Conservation (phyloP, 2,888 invertebrate species). For the Agrochola lota region DNA sequence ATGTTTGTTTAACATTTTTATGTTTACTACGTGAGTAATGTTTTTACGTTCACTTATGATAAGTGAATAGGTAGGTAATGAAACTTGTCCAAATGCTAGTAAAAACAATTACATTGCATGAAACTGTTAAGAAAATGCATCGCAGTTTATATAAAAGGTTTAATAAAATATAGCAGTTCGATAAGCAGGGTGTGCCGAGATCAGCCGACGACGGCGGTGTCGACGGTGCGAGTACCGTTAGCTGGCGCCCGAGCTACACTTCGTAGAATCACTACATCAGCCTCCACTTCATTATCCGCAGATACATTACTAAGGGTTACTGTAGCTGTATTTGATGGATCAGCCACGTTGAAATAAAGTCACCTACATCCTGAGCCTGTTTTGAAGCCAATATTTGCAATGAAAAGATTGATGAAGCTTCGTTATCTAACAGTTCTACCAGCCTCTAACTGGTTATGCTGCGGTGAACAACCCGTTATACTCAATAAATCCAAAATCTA, state of each 20-base stretch:
- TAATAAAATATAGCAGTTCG: slow-evolving; percentile 35
- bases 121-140: background rate
- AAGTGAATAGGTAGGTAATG: background rate
- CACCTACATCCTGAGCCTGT: slow-evolving; percentile 40
- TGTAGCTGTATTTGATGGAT: slow-evolving; percentile 44
- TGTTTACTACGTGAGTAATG: background rate
- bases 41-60: slow-evolving; percentile 1
- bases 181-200: slow-evolving; percentile 54
- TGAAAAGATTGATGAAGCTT: slow-evolving; percentile 28
- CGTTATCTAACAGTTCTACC: slow-evolving; percentile 22
- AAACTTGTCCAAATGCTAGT: background rate
- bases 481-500: slow-evolving; percentile 19
- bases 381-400: slow-evolving; percentile 36
- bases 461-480: slow-evolving; percentile 17
- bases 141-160: slow-evolving; percentile 45
- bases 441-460: slow-evolving; percentile 4
- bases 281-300: slow-evolving; percentile 53
- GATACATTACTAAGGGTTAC: slow-evolving; percentile 47
- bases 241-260: slow-evolving; percentile 56
- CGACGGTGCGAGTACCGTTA: slow-evolving; percentile 64
- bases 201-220: slow-evolving; percentile 48
- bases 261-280: slow-evolving; percentile 63
- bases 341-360: slow-evolving; percentile 25
- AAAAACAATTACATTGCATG: background rate
- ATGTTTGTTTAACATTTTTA: slow-evolving; percentile 16